Conservation (phyloP, 2,113 vertebrate species). For the Pelvicachromis taeniatus region DNA sequence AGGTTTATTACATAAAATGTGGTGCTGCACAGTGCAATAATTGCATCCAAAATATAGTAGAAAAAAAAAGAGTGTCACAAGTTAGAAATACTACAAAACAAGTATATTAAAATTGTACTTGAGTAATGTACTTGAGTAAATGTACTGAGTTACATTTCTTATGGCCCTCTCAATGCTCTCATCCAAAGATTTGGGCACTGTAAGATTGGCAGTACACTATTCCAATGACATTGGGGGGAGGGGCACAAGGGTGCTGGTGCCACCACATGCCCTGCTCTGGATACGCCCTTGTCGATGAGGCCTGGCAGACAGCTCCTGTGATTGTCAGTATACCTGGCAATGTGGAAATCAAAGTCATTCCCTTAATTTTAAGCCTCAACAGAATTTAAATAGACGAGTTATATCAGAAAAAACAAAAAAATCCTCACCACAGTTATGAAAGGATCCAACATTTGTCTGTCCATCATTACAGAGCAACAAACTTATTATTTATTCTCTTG, state of each 20-base stretch:
- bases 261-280: background rate
- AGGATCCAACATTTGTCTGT: background rate
- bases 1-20: background rate
- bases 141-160: background rate
- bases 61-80: background rate
- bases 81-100: background rate
- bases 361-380: background rate
- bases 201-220: background rate
- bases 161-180: background rate
- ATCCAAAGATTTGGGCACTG: background rate
- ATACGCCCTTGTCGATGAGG: background rate
- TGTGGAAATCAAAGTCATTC: background rate
- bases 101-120: background rate
- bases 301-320: background rate
- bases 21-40: background rate
- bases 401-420: background rate
- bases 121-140: background rate
- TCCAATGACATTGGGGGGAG: background rate
- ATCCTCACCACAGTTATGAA: background rate
- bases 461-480: background rate
- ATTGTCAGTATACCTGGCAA: background rate
- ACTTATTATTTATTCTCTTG: background rate
- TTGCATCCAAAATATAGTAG: background rate
- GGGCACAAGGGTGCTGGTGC: background rate
- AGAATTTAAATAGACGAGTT: background rate